These are phyloP conservation scores for Cecropterus lyciades DNA, from an alignment of 1,140 invertebrate species.

Conservation along the genomic window DNA sequence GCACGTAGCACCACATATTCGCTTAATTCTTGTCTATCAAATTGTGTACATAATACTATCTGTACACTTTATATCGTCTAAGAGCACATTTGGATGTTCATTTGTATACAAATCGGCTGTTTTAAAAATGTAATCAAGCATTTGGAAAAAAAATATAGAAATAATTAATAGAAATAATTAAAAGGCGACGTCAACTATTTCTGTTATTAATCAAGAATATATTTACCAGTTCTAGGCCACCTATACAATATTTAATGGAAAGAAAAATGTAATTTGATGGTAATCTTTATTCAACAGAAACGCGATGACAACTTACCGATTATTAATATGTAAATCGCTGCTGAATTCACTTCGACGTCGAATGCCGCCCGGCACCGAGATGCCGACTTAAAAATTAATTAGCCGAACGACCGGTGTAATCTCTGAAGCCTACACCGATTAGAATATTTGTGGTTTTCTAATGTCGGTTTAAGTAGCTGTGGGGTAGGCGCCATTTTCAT, in stretches of 20 bases:
- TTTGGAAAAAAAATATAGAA: neutral
- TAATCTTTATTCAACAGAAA: slow-evolving; percentile 40
- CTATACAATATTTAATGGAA: neutral
- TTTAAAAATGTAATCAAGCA: neutral
- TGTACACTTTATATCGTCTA: slow-evolving; percentile 25
- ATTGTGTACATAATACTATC: slow-evolving; percentile 34
- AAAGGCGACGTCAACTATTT: neutral
- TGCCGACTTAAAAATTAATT: slow-evolving; percentile 84
- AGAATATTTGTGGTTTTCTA: slow-evolving; percentile 60
- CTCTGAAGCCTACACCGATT: slow-evolving; percentile 72
- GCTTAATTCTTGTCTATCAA: slow-evolving; percentile 38
- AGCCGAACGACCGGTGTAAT: slow-evolving; percentile 83
- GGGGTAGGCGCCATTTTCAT: slow-evolving; percentile 54
- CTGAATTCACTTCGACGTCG: slow-evolving; percentile 69
- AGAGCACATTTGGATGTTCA: slow-evolving; percentile 28
- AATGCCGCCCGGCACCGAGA: slow-evolving; percentile 61
- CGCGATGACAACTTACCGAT: slow-evolving; percentile 54
- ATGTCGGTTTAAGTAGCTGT: slow-evolving; percentile 53
- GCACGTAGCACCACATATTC: slow-evolving; percentile 37
- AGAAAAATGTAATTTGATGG: slow-evolving; percentile 14
- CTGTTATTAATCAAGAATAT: neutral
- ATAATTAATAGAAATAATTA: neutral
- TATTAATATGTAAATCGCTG: slow-evolving; percentile 74
- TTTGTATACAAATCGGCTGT: slow-evolving; percentile 28
- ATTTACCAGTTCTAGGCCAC: neutral